Evolutionary conservation across 1,140 invertebrate species (phyloP).

Genomic region (Panagrolaimus sp.): DNA sequence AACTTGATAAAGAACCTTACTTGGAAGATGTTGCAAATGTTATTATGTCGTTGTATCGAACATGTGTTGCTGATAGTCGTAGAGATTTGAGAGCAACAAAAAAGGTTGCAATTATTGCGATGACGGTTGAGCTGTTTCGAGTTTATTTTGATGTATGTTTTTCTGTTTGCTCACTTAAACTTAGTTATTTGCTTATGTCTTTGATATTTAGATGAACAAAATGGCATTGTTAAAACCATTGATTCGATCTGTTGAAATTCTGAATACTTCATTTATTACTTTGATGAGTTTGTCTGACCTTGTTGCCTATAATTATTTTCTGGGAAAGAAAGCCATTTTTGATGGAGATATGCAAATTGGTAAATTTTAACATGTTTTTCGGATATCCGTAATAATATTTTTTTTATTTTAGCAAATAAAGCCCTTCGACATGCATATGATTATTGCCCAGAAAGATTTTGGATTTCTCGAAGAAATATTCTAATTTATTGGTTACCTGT

Average conservation of each 20-base stretch:
- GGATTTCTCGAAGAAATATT: conserved; percentile 84
- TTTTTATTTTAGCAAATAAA: conserved; percentile 73
- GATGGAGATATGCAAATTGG: conserved; percentile 85
- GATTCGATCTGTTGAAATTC: conserved; percentile 82
- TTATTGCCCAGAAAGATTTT: conserved; percentile 75
- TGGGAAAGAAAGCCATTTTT: conserved; percentile 93
- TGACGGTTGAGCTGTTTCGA: conserved; percentile 94
- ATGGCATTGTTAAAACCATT: conserved; percentile 72
- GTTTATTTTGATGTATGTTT: conserved; percentile 81
- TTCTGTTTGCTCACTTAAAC: no score
- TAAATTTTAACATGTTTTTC: conserved; percentile 57
- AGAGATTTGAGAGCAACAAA: conserved; percentile 82
- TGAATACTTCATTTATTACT: conserved; percentile 79
- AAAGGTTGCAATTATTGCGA: conserved; percentile 84
- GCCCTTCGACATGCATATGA: conserved; percentile 85
- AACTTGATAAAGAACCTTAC: conserved; percentile 22
- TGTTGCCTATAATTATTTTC: conserved; percentile 82
- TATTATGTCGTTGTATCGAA: conserved; percentile 69
- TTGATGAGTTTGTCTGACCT: conserved; percentile 67
- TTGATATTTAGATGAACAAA: conserved; percentile 18
- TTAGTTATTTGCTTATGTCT: conserved; percentile 1
- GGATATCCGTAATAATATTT: conserved; percentile 5
- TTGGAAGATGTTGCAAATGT: conserved; percentile 41
- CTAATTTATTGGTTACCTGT: conserved; percentile 92
- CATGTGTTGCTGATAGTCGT: conserved; percentile 83